Conservation (phyloP, 2,888 invertebrate species). For the Diarsia mendica region DNA sequence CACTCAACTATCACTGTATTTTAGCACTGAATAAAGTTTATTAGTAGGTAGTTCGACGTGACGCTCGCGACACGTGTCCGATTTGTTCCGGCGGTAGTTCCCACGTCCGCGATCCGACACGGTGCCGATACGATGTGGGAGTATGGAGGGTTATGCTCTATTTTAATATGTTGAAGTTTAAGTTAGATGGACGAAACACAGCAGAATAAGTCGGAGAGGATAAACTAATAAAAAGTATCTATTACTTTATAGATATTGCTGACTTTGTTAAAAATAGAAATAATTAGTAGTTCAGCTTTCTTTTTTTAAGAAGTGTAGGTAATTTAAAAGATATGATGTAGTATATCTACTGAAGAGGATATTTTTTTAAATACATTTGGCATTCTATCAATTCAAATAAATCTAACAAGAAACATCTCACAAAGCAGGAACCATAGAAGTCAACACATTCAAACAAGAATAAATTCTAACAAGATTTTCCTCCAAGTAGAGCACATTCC, state of each 20-base stretch:
- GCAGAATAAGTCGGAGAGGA: neutral
- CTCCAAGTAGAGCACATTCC: constrained; percentile 65
- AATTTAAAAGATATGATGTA: too few relatives aligned
- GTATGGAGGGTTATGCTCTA: constrained; percentile 58
- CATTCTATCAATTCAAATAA: too few relatives aligned
- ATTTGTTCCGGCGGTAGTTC: constrained; percentile 75
- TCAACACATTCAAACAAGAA: neutral
- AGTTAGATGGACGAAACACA: neutral
- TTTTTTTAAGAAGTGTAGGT: too few relatives aligned
- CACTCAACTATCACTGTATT: too few relatives aligned
- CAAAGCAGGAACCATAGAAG: neutral
- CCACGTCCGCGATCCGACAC: constrained; percentile 77
- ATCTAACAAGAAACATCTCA: neutral
- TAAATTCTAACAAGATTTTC: constrained; percentile 1
- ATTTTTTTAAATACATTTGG: neutral
- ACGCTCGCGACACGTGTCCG: constrained; percentile 68
- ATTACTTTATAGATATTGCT: too few relatives aligned
- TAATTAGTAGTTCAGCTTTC: too few relatives aligned
- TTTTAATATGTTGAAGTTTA: neutral
- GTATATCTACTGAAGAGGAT: neutral
- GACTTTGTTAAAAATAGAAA: neutral
- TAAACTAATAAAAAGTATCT: neutral
- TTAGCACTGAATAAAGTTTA: constrained; percentile 46
- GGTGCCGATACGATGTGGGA: constrained; percentile 63
- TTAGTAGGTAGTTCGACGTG: constrained; percentile 49